These are phyloP conservation scores for Heterotis niloticus DNA, from an alignment of 2,113 vertebrate species.

Conservation along the genomic window DNA sequence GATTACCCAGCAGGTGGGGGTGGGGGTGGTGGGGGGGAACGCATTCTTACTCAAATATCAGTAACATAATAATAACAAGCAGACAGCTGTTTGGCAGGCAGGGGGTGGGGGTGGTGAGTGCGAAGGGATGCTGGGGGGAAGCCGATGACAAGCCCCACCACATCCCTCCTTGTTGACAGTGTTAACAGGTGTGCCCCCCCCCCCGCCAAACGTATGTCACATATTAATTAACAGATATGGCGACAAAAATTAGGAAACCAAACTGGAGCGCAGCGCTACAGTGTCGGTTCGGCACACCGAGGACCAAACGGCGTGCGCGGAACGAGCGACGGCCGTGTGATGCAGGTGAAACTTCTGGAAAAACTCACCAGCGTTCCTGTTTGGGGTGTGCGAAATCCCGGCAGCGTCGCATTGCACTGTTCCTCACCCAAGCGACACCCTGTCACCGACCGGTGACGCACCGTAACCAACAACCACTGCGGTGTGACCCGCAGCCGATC, in stretches of 20 bases:
- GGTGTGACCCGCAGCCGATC: no score
- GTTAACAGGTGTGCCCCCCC: neutral
- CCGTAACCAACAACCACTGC: no score
- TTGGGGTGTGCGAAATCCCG: no score
- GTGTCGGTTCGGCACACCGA: no score
- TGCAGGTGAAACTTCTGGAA: neutral
- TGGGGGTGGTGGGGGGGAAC: neutral
- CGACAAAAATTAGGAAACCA: neutral
- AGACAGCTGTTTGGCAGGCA: slow-evolving; percentile 42
- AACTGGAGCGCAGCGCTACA: neutral
- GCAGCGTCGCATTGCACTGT: no score
- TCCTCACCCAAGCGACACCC: no score
- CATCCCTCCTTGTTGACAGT: neutral
- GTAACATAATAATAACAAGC: slow-evolving; percentile 36
- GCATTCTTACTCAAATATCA: slow-evolving; percentile 27
- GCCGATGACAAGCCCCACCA: slow-evolving; percentile 1
- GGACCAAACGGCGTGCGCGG: no score
- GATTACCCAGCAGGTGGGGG: neutral
- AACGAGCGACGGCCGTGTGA: neutral
- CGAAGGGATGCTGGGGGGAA: neutral
- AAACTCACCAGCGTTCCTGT: no score
- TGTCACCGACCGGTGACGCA: no score
- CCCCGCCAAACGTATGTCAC: neutral
- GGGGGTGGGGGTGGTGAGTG: slow-evolving; percentile 31
- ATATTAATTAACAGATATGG: slow-evolving; percentile 16